phyloP scores from a whole-genome alignment of 1,140 invertebrate species.

The Drosophila baimaii region DNA sequence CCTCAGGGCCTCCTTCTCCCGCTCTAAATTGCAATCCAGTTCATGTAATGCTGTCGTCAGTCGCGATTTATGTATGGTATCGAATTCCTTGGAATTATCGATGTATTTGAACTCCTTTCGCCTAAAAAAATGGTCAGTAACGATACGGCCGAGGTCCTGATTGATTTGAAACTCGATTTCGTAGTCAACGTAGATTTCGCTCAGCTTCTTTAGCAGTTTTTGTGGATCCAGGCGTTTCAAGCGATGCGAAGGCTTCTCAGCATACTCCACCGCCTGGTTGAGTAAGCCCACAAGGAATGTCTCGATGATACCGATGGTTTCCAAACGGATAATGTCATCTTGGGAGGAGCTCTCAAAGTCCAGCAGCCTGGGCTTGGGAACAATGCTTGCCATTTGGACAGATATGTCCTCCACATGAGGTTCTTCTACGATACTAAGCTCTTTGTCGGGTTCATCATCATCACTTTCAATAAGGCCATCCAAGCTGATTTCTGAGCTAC shows the following conservation, averaged over 20 bases:
- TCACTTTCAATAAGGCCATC: background rate
- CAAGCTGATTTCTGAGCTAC: background rate
- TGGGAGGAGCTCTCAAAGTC: background rate
- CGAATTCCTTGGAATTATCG: fast-evolving
- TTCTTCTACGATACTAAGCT: background rate
- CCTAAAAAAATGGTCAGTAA: slow-evolving; percentile 8
- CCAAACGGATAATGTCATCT: background rate
- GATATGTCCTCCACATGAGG: background rate
- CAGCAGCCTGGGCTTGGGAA: fast-evolving
- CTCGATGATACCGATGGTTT: background rate
- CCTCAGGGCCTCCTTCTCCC: background rate
- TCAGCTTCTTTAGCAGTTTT: slow-evolving; percentile 17
- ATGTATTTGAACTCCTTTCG: slow-evolving; percentile 10
- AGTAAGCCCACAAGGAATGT: slow-evolving; percentile 6
- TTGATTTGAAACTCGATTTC: background rate
- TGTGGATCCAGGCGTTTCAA: slow-evolving; percentile 16
- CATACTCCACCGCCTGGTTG: background rate
- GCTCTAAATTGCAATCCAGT: slow-evolving; percentile 22
- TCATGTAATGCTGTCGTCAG: background rate
- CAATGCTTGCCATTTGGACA: background rate
- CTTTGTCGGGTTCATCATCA: background rate
- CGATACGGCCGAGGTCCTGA: background rate
- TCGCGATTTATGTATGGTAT: background rate
- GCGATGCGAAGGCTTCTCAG: background rate
- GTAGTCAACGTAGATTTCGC: background rate